A percentile compares a stretch with the other conserved stretches of the same genome.
phyloP scores from a whole-genome alignment of 2,888 invertebrate genomes.

The Lordiphosa andalusiaca region DNA sequence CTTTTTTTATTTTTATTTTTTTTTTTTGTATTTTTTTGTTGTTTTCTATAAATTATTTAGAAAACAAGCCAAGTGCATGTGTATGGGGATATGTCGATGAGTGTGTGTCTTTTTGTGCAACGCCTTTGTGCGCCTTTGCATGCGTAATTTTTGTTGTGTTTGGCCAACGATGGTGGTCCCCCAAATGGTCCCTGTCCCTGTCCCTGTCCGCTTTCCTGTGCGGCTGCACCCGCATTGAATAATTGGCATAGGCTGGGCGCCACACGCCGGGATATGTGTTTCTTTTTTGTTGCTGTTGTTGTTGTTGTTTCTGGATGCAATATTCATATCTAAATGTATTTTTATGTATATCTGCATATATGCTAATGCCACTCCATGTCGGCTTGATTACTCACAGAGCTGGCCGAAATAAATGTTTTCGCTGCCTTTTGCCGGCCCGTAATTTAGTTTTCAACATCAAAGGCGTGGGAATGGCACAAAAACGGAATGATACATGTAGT shows the following conservation, averaged over 20 bases:
- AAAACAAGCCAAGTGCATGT: slow-evolving; percentile 60
- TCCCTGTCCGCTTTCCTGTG: slow-evolving; percentile 33
- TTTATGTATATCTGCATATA: slow-evolving; percentile 69
- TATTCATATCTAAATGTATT: slow-evolving; percentile 29
- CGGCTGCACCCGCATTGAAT: slow-evolving; percentile 71
- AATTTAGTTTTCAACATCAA: slow-evolving; percentile 71
- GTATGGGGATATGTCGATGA: slow-evolving; percentile 28
- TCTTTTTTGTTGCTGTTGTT: slow-evolving; percentile 5
- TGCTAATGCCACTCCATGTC: slow-evolving; percentile 69
- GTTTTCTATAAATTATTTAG: slow-evolving; percentile 56
- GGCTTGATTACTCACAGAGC: slow-evolving; percentile 67
- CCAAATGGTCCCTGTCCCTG: slow-evolving; percentile 13
- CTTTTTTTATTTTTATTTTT: slow-evolving; percentile 12
- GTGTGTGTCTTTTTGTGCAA: slow-evolving; percentile 47
- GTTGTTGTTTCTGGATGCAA: slow-evolving; percentile 26
- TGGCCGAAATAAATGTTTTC: slow-evolving; percentile 35
- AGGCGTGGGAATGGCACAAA: slow-evolving; percentile 63
- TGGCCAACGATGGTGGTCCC: slow-evolving; percentile 56
- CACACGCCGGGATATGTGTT: slow-evolving; percentile 50
- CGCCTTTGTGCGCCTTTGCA: slow-evolving; percentile 66
- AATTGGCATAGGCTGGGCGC: slow-evolving; percentile 75
- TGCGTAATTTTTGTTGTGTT: slow-evolving; percentile 65
- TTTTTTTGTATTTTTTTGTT: slow-evolving; percentile 17
- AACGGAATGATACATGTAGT: slow-evolving; percentile 50
- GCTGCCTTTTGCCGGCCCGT: slow-evolving; percentile 33